phyloP scores from a whole-genome alignment of 2,888 invertebrate species.

The Lissonota sp. region DNA sequence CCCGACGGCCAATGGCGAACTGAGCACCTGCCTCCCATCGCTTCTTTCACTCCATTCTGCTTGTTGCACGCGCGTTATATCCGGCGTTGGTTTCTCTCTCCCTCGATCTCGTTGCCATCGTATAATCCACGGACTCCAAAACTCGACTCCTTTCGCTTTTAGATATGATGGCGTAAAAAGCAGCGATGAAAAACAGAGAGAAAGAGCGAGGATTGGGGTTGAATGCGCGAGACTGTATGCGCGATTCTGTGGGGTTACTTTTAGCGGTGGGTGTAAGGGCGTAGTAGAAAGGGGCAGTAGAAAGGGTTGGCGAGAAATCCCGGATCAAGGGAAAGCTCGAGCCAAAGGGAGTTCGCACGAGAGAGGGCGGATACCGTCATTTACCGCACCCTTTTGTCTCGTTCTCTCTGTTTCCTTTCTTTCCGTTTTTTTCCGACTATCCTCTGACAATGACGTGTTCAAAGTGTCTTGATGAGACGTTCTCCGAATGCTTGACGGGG shows the following conservation, averaged over 20 bases:
- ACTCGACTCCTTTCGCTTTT: slow-evolving; percentile 10
- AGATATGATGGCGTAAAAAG: background rate
- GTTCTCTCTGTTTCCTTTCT: slow-evolving; percentile 34
- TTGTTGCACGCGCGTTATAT: background rate
- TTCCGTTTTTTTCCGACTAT: background rate
- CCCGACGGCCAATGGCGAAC: slow-evolving; percentile 81
- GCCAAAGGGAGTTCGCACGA: slow-evolving; percentile 37
- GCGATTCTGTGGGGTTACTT: background rate
- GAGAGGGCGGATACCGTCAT: slow-evolving; percentile 53
- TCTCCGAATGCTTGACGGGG: background rate
- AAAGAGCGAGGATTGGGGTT: slow-evolving; percentile 3
- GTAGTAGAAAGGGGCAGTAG: slow-evolving; percentile 48
- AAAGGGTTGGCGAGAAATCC: slow-evolving; percentile 39
- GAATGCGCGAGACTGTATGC: slow-evolving; percentile 49
- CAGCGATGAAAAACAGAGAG: too few species aligned
- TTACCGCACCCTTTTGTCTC: slow-evolving; percentile 48
- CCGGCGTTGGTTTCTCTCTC: background rate
- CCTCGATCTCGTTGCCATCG: too few species aligned
- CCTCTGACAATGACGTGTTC: slow-evolving; percentile 17
- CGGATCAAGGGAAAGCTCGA: slow-evolving; percentile 37
- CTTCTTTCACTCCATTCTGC: slow-evolving; percentile 63
- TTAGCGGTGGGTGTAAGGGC: slow-evolving; percentile 37
- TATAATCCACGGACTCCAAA: too few species aligned
- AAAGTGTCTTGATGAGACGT: slow-evolving; percentile 8
- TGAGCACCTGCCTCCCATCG: slow-evolving; percentile 83